A percentile compares a stretch with the other conserved stretches of the same genome.
Conservation (phyloP, 2,797 vertebrate genomes). For the Euphonia xanthogaster region DNA sequence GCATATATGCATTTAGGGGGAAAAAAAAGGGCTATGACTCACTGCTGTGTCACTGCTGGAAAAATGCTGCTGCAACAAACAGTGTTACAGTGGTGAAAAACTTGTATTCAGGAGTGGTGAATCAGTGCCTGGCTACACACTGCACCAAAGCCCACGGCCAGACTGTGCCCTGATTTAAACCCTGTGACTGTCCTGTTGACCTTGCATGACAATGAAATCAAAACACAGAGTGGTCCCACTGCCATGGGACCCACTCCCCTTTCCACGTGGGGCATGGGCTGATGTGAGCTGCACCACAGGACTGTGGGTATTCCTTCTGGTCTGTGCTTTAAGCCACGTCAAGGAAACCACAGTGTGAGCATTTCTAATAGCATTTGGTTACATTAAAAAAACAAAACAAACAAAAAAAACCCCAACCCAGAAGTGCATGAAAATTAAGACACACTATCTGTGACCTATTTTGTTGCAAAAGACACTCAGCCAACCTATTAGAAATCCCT, state of each 20-base stretch:
- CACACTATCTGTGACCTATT: not conserved
- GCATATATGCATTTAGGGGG: conserved; percentile 22
- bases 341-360: not conserved
- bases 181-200: not conserved
- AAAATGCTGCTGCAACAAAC: not conserved
- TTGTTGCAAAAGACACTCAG: not conserved
- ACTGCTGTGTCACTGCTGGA: conserved; percentile 48
- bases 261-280: not conserved
- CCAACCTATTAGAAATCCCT: not conserved
- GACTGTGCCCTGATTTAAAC: not conserved
- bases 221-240: not conserved
- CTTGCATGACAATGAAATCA: not conserved
- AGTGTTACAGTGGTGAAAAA: not conserved
- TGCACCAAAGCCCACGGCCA: not conserved
- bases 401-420: not conserved
- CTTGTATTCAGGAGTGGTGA: not conserved
- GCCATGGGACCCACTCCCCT: not conserved
- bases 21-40: conserved; percentile 20
- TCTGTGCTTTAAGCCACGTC: not conserved
- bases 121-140: not conserved
- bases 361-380: not conserved
- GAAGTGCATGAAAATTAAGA: not conserved
- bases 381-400: not conserved
- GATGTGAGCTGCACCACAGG: not conserved
- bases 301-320: not conserved